Conservation (phyloP, 2,888 invertebrate genomes). For the Drosophila subquinaria region DNA sequence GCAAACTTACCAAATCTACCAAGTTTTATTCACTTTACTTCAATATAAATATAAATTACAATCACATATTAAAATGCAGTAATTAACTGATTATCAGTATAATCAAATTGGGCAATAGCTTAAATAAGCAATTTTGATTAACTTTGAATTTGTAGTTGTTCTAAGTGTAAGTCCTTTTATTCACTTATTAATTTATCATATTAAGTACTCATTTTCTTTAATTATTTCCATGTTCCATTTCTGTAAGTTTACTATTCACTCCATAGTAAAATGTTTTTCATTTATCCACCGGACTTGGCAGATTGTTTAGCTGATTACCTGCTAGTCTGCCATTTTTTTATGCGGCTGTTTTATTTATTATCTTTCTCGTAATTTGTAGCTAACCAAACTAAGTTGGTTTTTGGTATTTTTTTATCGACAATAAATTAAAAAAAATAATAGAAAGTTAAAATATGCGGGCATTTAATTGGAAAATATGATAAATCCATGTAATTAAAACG, state of each 20-base stretch:
- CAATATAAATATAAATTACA: not conserved
- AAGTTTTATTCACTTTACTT: not conserved
- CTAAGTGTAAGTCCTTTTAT: no score
- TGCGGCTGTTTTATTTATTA: not conserved
- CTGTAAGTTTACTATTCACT: not conserved
- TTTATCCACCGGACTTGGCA: conserved; percentile 35
- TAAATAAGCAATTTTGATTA: no score
- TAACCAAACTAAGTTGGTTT: conserved; percentile 41
- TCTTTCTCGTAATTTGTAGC: conserved; percentile 22
- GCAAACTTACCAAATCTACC: not conserved
- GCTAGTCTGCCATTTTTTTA: conserved; percentile 28
- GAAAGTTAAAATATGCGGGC: not conserved
- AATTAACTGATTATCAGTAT: no score
- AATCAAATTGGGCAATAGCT: no score
- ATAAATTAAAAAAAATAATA: conserved; percentile 6
- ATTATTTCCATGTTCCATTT: not conserved
- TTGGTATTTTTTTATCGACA: not conserved
- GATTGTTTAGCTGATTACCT: conserved; percentile 53
- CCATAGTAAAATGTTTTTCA: conserved; percentile 37
- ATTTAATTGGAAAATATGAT: conserved; percentile 10
- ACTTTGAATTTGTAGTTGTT: no score
- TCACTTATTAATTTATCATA: no score
- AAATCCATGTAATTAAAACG: conserved; percentile 9
- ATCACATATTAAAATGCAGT: not conserved
- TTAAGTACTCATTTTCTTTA: not conserved